Conservation (phyloP, 2,888 invertebrate genomes). For the Nomada ferruginata region DNA sequence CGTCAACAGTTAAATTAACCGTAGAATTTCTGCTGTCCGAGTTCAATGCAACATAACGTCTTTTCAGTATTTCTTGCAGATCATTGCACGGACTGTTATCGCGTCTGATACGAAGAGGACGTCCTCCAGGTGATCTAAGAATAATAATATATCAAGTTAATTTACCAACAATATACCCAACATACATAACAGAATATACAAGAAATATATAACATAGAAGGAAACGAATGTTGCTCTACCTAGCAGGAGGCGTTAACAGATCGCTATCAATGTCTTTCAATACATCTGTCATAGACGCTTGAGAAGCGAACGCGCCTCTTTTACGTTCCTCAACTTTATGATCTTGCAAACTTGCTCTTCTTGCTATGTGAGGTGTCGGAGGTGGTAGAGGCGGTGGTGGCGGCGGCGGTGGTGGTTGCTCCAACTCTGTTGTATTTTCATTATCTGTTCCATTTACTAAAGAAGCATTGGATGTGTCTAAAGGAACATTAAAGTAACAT, state of each 20-base stretch:
- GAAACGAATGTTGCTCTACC: constrained; percentile 66
- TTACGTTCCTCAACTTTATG: constrained; percentile 79
- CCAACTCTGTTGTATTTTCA: constrained; percentile 59
- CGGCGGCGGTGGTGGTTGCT: constrained; percentile 70
- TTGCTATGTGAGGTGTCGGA: constrained; percentile 81
- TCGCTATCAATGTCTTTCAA: constrained; percentile 80
- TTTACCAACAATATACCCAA: neutral
- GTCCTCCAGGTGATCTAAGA: constrained; percentile 80
- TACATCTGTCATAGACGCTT: constrained; percentile 81
- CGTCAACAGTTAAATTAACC: constrained; percentile 75
- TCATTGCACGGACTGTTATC: constrained; percentile 83
- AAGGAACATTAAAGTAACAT: constrained; percentile 6
- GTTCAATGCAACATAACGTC: constrained; percentile 80
- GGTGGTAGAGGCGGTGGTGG: constrained; percentile 81
- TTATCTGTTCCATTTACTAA: constrained; percentile 71
- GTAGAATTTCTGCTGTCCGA: constrained; percentile 80
- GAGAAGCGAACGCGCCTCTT: constrained; percentile 73
- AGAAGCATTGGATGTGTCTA: constrained; percentile 73
- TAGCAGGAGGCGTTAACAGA: constrained; percentile 79
- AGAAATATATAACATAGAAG: neutral
- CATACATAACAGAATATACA: neutral
- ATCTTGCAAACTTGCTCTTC: constrained; percentile 82
- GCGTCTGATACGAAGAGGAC: constrained; percentile 78
- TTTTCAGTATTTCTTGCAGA: constrained; percentile 81
- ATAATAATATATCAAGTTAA: neutral